Percentiles rank a stretch among this genome's conserved stretches.
These are phyloP conservation scores for Bicyclus anynana DNA, from an alignment of 1,140 invertebrate genomes.

Conservation along the genomic window DNA sequence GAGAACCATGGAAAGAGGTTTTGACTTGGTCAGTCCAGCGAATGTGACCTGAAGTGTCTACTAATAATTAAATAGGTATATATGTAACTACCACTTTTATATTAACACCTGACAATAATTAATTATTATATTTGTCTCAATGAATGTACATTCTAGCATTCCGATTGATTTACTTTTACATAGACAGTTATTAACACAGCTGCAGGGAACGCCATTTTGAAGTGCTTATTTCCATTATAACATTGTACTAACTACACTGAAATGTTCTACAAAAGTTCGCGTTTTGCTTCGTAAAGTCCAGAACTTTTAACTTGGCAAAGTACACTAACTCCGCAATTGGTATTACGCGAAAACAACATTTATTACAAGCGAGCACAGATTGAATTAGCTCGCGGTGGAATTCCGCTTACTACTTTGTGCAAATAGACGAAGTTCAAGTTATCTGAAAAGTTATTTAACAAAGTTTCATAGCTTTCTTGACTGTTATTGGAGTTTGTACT, in stretches of 20 bases:
- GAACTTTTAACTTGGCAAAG: conserved; percentile 65
- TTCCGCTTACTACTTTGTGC: conserved; percentile 72
- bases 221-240: conserved; percentile 78
- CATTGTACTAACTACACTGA: conserved; percentile 78
- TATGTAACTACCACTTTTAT: too few species aligned
- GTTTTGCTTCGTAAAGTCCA: conserved; percentile 77
- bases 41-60: too few species aligned
- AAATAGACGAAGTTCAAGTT: conserved; percentile 75
- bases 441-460: conserved; percentile 78
- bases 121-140: too few species aligned
- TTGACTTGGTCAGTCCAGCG: too few species aligned
- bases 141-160: background rate
- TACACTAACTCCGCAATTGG: conserved; percentile 68
- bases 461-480: conserved; percentile 76
- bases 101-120: too few species aligned
- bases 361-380: conserved; percentile 74
- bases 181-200: conserved; percentile 58
- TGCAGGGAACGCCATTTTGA: conserved; percentile 75
- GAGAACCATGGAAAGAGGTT: too few species aligned
- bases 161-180: conserved; percentile 8
- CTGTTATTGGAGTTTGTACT: conserved; percentile 60
- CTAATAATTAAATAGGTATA: too few species aligned
- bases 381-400: conserved; percentile 67
- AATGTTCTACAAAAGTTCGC: conserved; percentile 77
- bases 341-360: conserved; percentile 73